phyloP scores from a whole-genome alignment of 2,113 vertebrate genomes.

The Delphinapterus leucas region DNA sequence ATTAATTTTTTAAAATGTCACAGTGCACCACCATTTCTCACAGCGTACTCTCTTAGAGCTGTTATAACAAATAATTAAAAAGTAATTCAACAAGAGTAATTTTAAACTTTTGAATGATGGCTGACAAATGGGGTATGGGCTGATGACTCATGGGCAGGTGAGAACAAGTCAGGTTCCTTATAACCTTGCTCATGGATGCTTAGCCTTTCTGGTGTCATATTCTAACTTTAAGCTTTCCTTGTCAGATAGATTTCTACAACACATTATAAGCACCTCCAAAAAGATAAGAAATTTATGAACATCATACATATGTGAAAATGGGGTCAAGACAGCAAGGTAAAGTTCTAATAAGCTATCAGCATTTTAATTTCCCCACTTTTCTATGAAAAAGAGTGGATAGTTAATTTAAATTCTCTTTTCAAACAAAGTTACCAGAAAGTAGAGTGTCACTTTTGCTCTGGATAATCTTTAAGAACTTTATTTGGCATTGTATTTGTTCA shows the following conservation, averaged over 20 bases:
- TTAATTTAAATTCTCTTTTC: background rate
- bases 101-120: slow-evolving; percentile 30
- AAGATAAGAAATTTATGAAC: background rate
- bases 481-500: background rate
- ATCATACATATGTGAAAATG: background rate
- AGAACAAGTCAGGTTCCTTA: background rate
- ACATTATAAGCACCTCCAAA: background rate
- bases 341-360: background rate
- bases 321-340: background rate
- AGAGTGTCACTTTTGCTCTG: background rate
- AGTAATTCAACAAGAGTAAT: background rate
- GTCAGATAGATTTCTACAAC: background rate
- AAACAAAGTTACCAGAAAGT: background rate
- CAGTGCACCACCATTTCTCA: background rate
- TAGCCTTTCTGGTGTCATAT: background rate
- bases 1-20: slow-evolving; percentile 18
- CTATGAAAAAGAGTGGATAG: background rate
- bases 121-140: background rate
- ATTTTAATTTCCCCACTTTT: background rate
- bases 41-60: background rate
- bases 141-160: background rate
- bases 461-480: background rate
- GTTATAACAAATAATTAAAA: slow-evolving; percentile 30
- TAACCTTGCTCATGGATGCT: background rate
- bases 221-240: background rate